A percentile compares a stretch with the other conserved stretches of the same genome.
These are phyloP conservation scores for Acleris literana DNA, from an alignment of 2,888 invertebrate species.

Conservation along the genomic window DNA sequence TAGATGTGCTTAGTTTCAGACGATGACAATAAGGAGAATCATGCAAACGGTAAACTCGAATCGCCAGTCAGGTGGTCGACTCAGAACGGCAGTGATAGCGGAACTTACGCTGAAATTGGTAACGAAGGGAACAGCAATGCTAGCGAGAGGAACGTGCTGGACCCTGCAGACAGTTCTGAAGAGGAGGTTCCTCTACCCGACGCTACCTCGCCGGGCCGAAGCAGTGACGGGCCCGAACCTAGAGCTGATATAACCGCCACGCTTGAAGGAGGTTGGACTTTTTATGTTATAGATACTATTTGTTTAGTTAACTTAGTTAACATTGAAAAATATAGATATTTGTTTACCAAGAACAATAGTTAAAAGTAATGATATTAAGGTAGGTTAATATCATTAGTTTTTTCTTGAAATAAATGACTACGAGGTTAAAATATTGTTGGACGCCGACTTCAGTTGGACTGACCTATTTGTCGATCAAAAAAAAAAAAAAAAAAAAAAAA, in stretches of 20 bases:
- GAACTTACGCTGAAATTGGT: conserved; percentile 80
- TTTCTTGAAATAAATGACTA: too few species aligned
- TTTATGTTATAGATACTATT: not conserved
- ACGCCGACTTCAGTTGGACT: too few species aligned
- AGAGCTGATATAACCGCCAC: conserved; percentile 77
- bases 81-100: conserved; percentile 79
- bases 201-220: conserved; percentile 76
- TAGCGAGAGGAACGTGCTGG: conserved; percentile 75
- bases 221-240: conserved; percentile 79
- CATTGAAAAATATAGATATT: too few species aligned
- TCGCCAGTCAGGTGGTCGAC: conserved; percentile 77
- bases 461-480: too few species aligned
- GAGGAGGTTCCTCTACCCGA: conserved; percentile 77
- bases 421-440: too few species aligned
- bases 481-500: too few species aligned
- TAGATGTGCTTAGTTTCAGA: conserved; percentile 49
- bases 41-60: conserved; percentile 76
- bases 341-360: too few species aligned
- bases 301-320: too few species aligned
- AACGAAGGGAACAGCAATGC: conserved; percentile 72
- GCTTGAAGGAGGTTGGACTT: conserved; percentile 66
- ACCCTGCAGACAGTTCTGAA: conserved; percentile 79
- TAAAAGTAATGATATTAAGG: too few species aligned
- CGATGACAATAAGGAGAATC: conserved; percentile 80
- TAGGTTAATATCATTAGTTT: too few species aligned